Evolutionary conservation across 2,113 vertebrate species (phyloP).

Genomic region (Apodemus speciosus): DNA sequence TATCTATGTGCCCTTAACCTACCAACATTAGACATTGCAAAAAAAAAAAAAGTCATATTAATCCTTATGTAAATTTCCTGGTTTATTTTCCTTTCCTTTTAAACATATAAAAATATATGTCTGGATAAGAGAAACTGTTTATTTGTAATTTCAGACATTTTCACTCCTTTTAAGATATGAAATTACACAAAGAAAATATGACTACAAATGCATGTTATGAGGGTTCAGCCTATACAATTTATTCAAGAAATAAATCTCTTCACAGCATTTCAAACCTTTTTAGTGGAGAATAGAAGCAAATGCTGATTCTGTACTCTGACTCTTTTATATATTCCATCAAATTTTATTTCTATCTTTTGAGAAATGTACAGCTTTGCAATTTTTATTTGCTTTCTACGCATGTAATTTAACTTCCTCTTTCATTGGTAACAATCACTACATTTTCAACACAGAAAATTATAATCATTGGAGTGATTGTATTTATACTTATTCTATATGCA

Average conservation of each 20-base stretch:
- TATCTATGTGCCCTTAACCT: background rate
- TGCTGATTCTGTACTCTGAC: background rate
- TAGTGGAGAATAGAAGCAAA: slow-evolving; percentile 13
- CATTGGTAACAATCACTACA: background rate
- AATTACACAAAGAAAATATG: background rate
- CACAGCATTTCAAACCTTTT: background rate
- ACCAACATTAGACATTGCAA: background rate
- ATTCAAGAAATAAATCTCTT: slow-evolving; percentile 22
- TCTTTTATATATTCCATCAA: background rate
- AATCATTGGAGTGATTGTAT: background rate
- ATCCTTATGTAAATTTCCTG: background rate
- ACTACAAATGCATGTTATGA: background rate
- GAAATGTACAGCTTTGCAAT: background rate
- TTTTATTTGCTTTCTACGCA: background rate
- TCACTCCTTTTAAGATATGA: background rate
- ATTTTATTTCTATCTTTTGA: slow-evolving; percentile 12
- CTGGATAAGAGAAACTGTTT: background rate
- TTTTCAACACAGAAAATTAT: background rate
- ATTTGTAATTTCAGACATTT: background rate
- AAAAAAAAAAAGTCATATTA: background rate
- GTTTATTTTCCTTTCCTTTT: background rate
- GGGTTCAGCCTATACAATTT: background rate
- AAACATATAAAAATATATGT: background rate
- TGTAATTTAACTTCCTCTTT: background rate
- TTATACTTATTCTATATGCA: background rate